Base-by-base conservation (phyloP, 2,797 vertebrate genomes). In the Coccyzus lansbergi region DNA sequence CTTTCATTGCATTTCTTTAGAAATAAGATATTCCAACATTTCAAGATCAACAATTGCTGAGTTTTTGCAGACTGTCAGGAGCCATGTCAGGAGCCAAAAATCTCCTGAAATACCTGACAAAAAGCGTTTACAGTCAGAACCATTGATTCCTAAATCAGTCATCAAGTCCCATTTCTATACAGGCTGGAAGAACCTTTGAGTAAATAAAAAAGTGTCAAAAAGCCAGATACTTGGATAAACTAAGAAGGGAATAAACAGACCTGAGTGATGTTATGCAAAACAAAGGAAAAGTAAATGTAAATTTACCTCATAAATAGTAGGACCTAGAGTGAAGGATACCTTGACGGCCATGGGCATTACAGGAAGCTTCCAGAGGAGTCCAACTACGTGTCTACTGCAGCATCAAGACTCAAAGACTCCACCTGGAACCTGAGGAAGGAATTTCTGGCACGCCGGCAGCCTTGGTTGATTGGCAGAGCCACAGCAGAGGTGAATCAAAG, bases 71-170 rank as follows among this genome's bases (percentile, higher is more conserved):
- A 58, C 16, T 51, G 20, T 6, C n/a, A 48, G 25, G 17, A 15
- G 49, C 38, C 53, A 67, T 51, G 20, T 6, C n/a, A 48, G 25
- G 17, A 15, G 49, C 38, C 53, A 67, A 93, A 77, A 86, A n/a
- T 59, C 44, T 82, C 82, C 58, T 90, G 85, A 81, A 90, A 70
- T 72, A 76, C 52, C 72, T 86, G 68, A 77, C 9, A 85, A 88
- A 65, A 44, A 26, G 18, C 72, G 68, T 80, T 82, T 85, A 40
- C 14, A 77, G 9, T 49, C 19, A 77, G 26, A 83, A 53, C n/a
- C 52, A 58, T 38, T 90, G 63, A 80, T 58, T 56, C 75, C 40
- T 59, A 77, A 82, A 62, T 71, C 3, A 33, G 13, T 58, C 36
- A 58, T 77, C 58, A 86, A 24, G 9, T 36, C 36, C 70, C 34